These are phyloP conservation scores for Trogon surrucura DNA, from an alignment of 2,113 vertebrate species.

Conservation along the genomic window DNA sequence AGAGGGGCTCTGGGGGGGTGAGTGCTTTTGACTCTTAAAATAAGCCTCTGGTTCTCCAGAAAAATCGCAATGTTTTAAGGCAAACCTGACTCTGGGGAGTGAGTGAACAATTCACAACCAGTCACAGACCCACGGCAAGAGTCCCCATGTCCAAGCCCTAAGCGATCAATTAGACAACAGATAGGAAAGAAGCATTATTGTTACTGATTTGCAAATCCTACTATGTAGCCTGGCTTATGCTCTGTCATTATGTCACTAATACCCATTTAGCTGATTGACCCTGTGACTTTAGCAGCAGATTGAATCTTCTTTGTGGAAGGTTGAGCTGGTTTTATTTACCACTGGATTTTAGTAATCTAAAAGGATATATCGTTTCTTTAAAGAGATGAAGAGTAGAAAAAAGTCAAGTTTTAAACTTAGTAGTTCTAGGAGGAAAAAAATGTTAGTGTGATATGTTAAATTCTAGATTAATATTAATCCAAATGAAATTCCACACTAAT, in stretches of 20 bases:
- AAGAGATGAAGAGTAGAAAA: neutral
- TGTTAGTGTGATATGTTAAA: neutral
- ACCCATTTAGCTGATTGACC: slow-evolving; percentile 19
- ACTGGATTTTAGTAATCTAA: neutral
- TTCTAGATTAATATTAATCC: neutral
- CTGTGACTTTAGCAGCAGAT: neutral
- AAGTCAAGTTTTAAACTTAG: neutral
- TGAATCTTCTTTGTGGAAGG: neutral
- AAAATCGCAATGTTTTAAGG: neutral
- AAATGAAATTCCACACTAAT: neutral
- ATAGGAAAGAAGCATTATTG: neutral
- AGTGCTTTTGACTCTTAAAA: neutral
- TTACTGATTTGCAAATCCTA: neutral
- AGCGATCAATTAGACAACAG: neutral
- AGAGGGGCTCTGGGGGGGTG: neutral
- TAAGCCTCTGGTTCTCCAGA: neutral
- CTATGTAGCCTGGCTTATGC: neutral
- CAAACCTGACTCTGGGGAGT: neutral
- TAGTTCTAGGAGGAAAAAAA: neutral
- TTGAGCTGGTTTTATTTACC: neutral
- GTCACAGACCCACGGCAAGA: neutral
- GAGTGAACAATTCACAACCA: rapidly evolving
- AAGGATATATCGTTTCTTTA: neutral
- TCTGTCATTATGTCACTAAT: neutral
- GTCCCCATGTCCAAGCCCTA: neutral